Conservation (phyloP, 2,888 invertebrate species). For the Apodemia hepburni region DNA sequence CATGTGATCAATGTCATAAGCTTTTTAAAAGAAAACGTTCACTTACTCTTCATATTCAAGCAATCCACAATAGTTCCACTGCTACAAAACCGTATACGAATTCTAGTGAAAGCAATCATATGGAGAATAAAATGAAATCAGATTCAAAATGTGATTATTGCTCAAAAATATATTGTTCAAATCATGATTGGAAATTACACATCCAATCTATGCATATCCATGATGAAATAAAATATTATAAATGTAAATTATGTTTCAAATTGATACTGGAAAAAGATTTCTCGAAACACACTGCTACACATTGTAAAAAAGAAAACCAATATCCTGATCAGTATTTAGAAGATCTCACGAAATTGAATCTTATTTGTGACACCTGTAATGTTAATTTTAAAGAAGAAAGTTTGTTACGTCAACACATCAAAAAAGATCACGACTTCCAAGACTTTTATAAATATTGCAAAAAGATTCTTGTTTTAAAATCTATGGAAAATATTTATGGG, state of each 20-base stretch:
- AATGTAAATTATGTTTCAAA: conserved; percentile 39
- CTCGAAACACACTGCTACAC: conserved; percentile 35
- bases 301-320: not conserved
- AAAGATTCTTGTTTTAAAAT: conserved; percentile 42
- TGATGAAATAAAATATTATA: conserved; percentile 30
- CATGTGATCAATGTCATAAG: conserved; percentile 52
- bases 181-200: conserved; percentile 55
- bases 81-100: conserved; percentile 56
- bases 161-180: conserved; percentile 58
- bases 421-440: conserved; percentile 52
- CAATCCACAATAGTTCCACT: conserved; percentile 47
- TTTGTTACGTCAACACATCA: conserved; percentile 49
- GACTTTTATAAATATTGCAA: conserved; percentile 58
- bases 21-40: conserved; percentile 51
- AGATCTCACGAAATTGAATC: conserved; percentile 25
- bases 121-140: conserved; percentile 52
- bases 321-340: conserved; percentile 26
- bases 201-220: conserved; percentile 39
- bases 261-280: conserved; percentile 38
- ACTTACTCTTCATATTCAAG: conserved; percentile 50
- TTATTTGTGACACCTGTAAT: conserved; percentile 44
- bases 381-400: conserved; percentile 44
- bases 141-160: conserved; percentile 54
- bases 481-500: not conserved
- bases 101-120: conserved; percentile 52